Evolutionary conservation across 2,888 invertebrate genomes (phyloP), one percentile per base, ranked within the genome.

Genomic region (Standfussiana lucernea): DNA sequence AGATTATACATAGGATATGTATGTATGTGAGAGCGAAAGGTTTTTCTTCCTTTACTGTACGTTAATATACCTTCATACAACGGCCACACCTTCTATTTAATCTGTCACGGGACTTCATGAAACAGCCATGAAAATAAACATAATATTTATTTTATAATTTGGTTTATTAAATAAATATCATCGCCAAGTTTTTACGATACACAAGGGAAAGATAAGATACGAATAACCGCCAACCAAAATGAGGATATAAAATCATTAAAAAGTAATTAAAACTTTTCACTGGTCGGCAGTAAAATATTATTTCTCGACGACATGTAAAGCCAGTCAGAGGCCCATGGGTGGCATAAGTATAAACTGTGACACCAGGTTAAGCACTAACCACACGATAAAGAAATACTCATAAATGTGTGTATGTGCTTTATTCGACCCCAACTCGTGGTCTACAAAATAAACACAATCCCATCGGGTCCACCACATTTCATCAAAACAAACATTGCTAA

Each of bases 201-300:
- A 32, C 83, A 50, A 28, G 65, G 50, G 77, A 6, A 47, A 66
- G 4, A 53, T 67, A 15, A 2, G 50, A 70, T 40, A 69, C 42
- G 35, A 40, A 80, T 37, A 61, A 50, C 28, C n/a, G 15, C 40
- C 35, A 15, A 15, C 47, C 32, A 18, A 64, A 68, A 78, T 64
- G 40, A 64, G 67, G 4, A 72, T 50, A 72, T 65, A 40, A 78
- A 50, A 50, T 21, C 67, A 47, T 77, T 70, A 61, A 59, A 71
- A 65, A 72, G 64, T 65, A 68, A 83, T 81, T 50, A 40, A 40
- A 80, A 82, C 50, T 66, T 83, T 76, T 56, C 2, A 32, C 18
- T 8, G 24, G 59, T 24, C 2, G 28, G 53, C 24, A 40, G 0
- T 47, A 40, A 68, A 67, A n/a, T n/a, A n/a, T n/a, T n/a, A n/a